phyloP scores from a whole-genome alignment of 2,797 vertebrate genomes.

The Bovichtus variegatus region DNA sequence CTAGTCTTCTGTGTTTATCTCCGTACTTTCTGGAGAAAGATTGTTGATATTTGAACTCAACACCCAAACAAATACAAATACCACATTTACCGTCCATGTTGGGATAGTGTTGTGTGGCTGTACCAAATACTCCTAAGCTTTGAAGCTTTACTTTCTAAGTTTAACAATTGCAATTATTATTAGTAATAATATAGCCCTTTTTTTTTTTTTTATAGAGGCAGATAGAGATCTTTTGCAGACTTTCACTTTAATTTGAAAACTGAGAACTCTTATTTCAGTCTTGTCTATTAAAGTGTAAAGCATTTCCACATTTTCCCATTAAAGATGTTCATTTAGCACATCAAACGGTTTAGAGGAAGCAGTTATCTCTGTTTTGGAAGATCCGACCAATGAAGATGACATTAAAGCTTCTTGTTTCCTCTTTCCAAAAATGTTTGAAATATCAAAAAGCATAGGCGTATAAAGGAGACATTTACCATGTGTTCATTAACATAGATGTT shows the following conservation, averaged over 20 bases:
- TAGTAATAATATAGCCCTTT: too few relatives aligned
- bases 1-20: background rate
- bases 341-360: slow-evolving; percentile 21
- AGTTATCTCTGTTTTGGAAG: slow-evolving; percentile 32
- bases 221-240: background rate
- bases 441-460: background rate
- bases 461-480: background rate
- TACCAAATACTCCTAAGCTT: too few relatives aligned
- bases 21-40: too few relatives aligned
- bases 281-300: slow-evolving; percentile 25
- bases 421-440: slow-evolving; percentile 7
- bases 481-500: slow-evolving; percentile 7
- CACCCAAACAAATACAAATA: too few relatives aligned
- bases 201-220: too few relatives aligned
- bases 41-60: too few relatives aligned
- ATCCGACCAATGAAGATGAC: slow-evolving; percentile 19
- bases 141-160: too few relatives aligned
- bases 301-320: slow-evolving; percentile 5
- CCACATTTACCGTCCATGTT: too few relatives aligned
- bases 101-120: too few relatives aligned
- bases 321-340: slow-evolving; percentile 32
- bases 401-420: background rate
- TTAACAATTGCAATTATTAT: too few relatives aligned
- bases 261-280: slow-evolving; percentile 35
- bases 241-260: slow-evolving; percentile 34